Evolutionary conservation across 2,797 vertebrate species (phyloP), one percentile per base, ranked within the genome.

Genomic region (Labroides dimidiatus): DNA sequence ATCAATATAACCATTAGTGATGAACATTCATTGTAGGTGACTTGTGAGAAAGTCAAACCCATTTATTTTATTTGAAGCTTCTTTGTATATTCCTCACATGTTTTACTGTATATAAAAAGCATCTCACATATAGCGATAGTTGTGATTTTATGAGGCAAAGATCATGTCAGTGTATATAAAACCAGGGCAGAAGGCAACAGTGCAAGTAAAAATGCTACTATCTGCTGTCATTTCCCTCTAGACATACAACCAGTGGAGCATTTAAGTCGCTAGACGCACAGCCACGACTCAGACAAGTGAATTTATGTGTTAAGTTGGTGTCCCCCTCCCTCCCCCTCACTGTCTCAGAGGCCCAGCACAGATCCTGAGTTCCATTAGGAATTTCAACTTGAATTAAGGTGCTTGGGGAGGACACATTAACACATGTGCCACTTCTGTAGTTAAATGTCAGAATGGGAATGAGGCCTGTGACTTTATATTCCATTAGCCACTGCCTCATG

Each of bases 381-480:
- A 92, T 92, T 92, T 93, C 87, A 90, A 88, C 88, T 88, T 54
- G 85, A 90, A 93, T 92, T 89, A 91, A 89, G 89, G 85, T 89
- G 88, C 90, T 92, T 84, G 88, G 91, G 92, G 91, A 92, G 87
- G 89, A 92, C 84, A 85, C 90, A 93, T 86, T 90, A 92, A 93
- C 89, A 93, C 90, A 89, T 87, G 88, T 93, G 82, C 77, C 72
- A 69, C 86, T 90, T 86, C 92, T 93, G 85, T 89, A 93, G 91
- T 92, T 94, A 93, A 95, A 94, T 91, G 91, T 92, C 89, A 91
- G 89, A 92, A 90, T 91, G 92, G 92, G 92, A 91, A 92, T 88
- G 90, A 93, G 88, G 90, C 86, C 92, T 91, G 87, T 86, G 92
- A 93, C 93, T 93, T 93, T 93, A 93, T 94, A 93, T 87, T 92